Percentiles rank a stretch among this genome's conserved stretches.
phyloP scores from a whole-genome alignment of 2,888 invertebrate species.

The Callyntrura guangdongensis region DNA sequence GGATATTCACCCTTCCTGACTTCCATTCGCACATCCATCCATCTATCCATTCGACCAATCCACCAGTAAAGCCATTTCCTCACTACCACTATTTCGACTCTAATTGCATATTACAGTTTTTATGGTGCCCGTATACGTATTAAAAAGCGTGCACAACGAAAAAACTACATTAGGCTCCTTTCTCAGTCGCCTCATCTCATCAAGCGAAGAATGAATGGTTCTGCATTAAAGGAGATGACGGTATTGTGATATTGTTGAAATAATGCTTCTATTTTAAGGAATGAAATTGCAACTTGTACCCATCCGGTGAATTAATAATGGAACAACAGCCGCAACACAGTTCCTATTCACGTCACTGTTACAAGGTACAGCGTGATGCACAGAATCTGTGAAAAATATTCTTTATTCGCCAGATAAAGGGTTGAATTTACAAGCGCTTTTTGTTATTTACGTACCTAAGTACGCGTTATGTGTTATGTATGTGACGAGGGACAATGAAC shows the following conservation, averaged over 20 bases:
- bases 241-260: constrained; percentile 22
- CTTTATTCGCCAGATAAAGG: neutral
- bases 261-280: constrained; percentile 43
- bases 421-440: neutral
- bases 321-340: constrained; percentile 26
- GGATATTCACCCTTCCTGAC: constrained; percentile 69
- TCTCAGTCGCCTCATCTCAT: neutral
- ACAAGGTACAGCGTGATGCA: neutral
- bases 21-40: constrained; percentile 17
- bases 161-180: constrained; percentile 23
- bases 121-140: neutral
- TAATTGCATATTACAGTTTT: constrained; percentile 47
- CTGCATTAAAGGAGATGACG: constrained; percentile 36
- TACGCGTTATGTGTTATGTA: neutral
- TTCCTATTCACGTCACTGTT: neutral
- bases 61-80: neutral
- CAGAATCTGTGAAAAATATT: constrained; percentile 9
- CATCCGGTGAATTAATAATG: constrained; percentile 37
- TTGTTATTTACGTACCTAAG: neutral
- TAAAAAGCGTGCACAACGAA: constrained; percentile 21
- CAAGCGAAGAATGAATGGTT: constrained; percentile 23
- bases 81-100: constrained; percentile 8
- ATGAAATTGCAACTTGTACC: constrained; percentile 47
- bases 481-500: constrained; percentile 12
- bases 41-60: neutral